Evolutionary conservation across 2,113 vertebrate species (phyloP), one percentile per base, ranked within the genome.

Genomic region (Coregonus clupeaformis): DNA sequence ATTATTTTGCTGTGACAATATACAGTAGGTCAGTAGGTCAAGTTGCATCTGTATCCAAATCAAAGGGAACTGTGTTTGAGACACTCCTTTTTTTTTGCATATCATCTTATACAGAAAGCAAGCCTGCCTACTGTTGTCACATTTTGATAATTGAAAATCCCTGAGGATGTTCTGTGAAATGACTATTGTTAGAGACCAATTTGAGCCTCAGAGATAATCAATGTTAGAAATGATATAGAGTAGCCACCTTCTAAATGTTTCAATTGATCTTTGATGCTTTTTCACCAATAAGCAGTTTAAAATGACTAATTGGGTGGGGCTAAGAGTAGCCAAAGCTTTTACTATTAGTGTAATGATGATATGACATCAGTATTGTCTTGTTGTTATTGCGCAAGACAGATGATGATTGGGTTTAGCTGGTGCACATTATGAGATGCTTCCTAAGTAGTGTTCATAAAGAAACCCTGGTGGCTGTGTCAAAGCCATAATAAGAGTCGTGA

Each of bases 371-470:
- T 88, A 92, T 92, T 88, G 91, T 93, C 91, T 92, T 94, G 91
- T 94, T 93, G 91, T 93, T 93, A 90, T 92, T 93, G 88, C 88
- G 80, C 71, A 90, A 93, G 92, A 94, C 91, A 69, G 91, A 94
- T 92, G 93, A 92, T 93, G 91, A 94, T 94, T 92, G 90, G 89
- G 73, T 91, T 89, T 87, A 81, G 87, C 84, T 76, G 60, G 86
- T 69, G 82, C 90, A 90, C 91, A 87, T 92, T 93, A 93, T 88
- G 85, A 87, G 88, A 89, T 83, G 86, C 86, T 89, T 89, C 82
- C 88, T 92, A 92, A 93, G 89, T 90, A 93, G 90, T 81, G 65
- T 92, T 91, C 87, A 89, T 90, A 86, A 89, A 84, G 88, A 85
- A 87, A 82, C 82, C 81, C 88, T 90, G 84, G 78, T 86, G 63